Conservation (phyloP, 2,113 vertebrate species). For the Muntiacus reevesi region DNA sequence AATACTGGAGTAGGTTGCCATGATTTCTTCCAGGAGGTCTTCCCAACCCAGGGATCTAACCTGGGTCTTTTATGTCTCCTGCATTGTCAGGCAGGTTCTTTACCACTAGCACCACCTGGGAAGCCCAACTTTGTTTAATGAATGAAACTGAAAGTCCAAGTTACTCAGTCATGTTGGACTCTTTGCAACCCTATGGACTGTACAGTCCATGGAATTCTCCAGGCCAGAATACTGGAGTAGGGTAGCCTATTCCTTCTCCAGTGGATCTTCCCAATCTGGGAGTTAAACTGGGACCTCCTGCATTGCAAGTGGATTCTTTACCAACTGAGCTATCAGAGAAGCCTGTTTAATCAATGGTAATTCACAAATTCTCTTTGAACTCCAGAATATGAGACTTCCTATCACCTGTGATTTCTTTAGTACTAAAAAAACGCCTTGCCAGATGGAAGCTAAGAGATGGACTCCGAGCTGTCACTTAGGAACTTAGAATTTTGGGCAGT, state of each 20-base stretch:
- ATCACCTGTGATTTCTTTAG: background rate
- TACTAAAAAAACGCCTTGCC: background rate
- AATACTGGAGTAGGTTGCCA: background rate
- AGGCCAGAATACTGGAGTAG: background rate
- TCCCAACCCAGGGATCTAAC: background rate
- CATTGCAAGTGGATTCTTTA: background rate
- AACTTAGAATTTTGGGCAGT: background rate
- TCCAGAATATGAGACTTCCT: background rate
- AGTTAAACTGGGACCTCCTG: background rate
- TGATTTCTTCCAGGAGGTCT: background rate
- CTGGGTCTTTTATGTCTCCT: background rate
- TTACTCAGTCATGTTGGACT: background rate
- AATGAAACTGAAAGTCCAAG: background rate
- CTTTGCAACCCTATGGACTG: background rate
- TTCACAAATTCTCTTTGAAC: background rate
- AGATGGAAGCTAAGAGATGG: background rate
- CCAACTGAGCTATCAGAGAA: background rate
- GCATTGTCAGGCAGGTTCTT: background rate
- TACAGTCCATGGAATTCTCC: background rate
- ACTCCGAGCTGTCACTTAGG: background rate
- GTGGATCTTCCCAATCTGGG: fast-evolving
- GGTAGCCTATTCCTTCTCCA: background rate
- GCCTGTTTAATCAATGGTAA: background rate
- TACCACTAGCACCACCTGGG: background rate
- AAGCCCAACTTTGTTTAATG: background rate